phyloP scores from a whole-genome alignment of 2,113 vertebrate genomes.

The Bubo bubo region DNA sequence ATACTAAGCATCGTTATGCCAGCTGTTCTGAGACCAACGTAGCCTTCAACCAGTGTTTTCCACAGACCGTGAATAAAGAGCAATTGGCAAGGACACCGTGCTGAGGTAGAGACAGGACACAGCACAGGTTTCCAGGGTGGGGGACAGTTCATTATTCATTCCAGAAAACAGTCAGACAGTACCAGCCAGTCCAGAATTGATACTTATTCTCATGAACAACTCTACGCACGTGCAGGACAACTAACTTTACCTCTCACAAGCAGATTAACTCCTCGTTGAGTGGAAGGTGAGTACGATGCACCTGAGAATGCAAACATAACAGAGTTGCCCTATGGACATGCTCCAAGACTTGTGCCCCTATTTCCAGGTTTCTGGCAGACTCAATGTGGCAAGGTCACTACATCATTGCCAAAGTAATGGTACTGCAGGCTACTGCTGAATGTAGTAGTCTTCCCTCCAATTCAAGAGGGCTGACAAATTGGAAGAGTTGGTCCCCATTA shows the following conservation, averaged over 20 bases:
- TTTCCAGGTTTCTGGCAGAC: background rate
- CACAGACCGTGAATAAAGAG: background rate
- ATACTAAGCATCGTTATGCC: background rate
- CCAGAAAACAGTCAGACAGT: background rate
- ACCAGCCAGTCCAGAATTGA: background rate
- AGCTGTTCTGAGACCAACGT: background rate
- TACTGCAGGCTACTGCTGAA: background rate
- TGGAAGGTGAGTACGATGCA: rapidly evolving
- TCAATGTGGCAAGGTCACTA: background rate
- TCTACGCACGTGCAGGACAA: background rate
- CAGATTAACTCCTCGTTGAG: rapidly evolving
- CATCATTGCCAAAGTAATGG: rapidly evolving
- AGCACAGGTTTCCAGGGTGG: background rate
- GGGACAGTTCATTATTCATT: background rate
- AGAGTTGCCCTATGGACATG: rapidly evolving
- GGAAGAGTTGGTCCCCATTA: background rate
- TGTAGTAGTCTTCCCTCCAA: background rate
- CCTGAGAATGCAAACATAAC: rapidly evolving
- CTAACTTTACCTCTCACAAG: background rate
- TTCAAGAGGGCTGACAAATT: background rate
- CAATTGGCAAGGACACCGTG: background rate
- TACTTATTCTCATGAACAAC: rapidly evolving
- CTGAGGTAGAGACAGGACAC: background rate
- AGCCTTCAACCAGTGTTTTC: background rate
- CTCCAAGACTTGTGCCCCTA: rapidly evolving